Base-by-base conservation (phyloP, 2,888 invertebrate genomes). In the Philereme vetulata region DNA sequence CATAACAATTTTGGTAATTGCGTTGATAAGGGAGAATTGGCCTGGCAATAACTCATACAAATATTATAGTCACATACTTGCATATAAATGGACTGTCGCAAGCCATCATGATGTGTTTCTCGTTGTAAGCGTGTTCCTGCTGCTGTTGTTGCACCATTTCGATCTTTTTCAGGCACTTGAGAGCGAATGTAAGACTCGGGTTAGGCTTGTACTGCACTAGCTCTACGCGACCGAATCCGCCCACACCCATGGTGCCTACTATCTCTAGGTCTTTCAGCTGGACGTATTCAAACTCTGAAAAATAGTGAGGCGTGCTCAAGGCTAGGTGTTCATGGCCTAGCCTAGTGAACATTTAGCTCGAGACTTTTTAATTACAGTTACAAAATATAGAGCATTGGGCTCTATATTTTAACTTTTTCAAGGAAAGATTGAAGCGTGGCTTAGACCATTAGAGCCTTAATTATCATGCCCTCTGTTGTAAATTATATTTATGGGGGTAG, bases 181-280 rank as follows among this genome's bases (percentile, higher is more conserved):
- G 88, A 0, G 98, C 98, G 82, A 96, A 97, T 0, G 94, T 94
- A 8, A 92, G 75, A 71, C 93, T 86, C 40, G 86, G 86, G 56
- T 94, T 86, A 0, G 90, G 90, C 53, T 92, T 92, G 75, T 95
- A 94, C 35, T 93, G 93, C 21, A 96, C 96, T 62, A 97, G 90
- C 78, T 97, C 97, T 0, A 98, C 98, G 3, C 97, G 93, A 0
- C 98, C 98, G 78, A 98, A 98, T 2, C 98, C 98, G 4, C 98
- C 98, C 9, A 98, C 96, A 1, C 98, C 98, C 68, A 98, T 93
- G 0, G 98, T 98, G 32, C 96, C 96, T 11, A 97, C 93, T 62
- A 95, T 94, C 74, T 96, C 96, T 69, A 99, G 90, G 75, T 98
- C 96, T 34, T 94, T 93, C 49, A 98, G 87, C 57, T 95, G 93